A percentile compares a stretch with the other conserved stretches of the same genome.
These are phyloP conservation scores for Dryadula phaetusa DNA, from an alignment of 2,888 invertebrate genomes.

Conservation along the genomic window DNA sequence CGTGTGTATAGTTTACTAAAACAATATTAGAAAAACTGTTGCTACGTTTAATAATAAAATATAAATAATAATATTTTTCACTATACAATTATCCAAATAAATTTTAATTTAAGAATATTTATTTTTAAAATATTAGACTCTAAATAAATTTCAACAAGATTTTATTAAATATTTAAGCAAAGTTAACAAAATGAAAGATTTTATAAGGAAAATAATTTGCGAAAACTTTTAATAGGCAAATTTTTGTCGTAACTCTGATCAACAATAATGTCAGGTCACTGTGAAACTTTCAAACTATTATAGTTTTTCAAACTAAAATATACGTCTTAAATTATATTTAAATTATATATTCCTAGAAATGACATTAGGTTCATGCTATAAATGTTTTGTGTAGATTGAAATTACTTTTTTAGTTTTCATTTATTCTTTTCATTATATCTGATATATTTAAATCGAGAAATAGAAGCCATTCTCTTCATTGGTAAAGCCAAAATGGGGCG, in stretches of 20 bases:
- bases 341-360: too few relatives aligned
- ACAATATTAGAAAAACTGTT: neutral
- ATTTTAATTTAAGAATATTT: neutral
- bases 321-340: too few relatives aligned
- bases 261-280: conserved; percentile 1
- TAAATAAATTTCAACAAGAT: neutral
- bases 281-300: neutral
- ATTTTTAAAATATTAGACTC: neutral
- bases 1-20: too few relatives aligned
- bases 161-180: neutral
- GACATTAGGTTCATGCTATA: neutral
- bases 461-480: too few relatives aligned
- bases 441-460: too few relatives aligned
- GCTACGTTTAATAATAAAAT: neutral
- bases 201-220: neutral
- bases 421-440: too few relatives aligned
- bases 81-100: neutral
- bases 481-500: too few relatives aligned
- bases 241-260: neutral
- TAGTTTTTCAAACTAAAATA: neutral
- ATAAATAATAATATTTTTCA: neutral
- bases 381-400: neutral
- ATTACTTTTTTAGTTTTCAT: too few relatives aligned
- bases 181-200: neutral
- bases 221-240: conserved; percentile 6